A percentile compares a stretch with the other conserved stretches of the same genome.
Conservation (phyloP, 2,888 invertebrate genomes). For the Metellina segmentata region DNA sequence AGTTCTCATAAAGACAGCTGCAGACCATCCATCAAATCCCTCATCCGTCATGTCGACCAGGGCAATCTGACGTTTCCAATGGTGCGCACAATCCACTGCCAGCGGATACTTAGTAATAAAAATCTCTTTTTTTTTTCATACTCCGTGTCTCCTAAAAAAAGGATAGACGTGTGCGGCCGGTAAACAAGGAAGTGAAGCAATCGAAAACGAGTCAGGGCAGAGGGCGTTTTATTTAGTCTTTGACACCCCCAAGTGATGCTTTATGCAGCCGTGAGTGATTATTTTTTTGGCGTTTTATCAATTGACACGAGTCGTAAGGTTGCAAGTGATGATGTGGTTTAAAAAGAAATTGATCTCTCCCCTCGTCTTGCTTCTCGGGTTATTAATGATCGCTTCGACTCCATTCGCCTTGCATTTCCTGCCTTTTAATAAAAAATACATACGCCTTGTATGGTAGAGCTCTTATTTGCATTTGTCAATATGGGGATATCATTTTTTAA, state of each 20-base stretch:
- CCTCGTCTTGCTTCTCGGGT: background rate
- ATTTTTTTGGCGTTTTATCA: background rate
- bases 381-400: background rate
- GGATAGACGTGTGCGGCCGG: slow-evolving; percentile 13
- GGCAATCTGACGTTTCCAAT: slow-evolving; percentile 50
- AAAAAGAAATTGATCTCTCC: background rate
- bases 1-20: slow-evolving; percentile 1
- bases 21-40: slow-evolving; percentile 38
- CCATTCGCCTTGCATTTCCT: too few species aligned
- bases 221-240: slow-evolving; percentile 53
- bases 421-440: background rate
- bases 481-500: too few species aligned
- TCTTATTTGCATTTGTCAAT: too few species aligned
- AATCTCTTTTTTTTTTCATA: slow-evolving; percentile 6
- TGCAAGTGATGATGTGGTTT: background rate
- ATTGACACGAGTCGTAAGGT: background rate
- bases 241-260: slow-evolving; percentile 44
- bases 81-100: slow-evolving; percentile 15
- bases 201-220: slow-evolving; percentile 28
- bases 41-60: slow-evolving; percentile 56
- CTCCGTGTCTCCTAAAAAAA: background rate
- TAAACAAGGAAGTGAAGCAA: slow-evolving; percentile 32
- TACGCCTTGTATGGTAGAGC: background rate
- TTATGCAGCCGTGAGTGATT: slow-evolving; percentile 47
- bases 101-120: slow-evolving; percentile 11